Base-by-base conservation (phyloP, 2,888 invertebrate genomes). In the Eupithecia inturbata region DNA sequence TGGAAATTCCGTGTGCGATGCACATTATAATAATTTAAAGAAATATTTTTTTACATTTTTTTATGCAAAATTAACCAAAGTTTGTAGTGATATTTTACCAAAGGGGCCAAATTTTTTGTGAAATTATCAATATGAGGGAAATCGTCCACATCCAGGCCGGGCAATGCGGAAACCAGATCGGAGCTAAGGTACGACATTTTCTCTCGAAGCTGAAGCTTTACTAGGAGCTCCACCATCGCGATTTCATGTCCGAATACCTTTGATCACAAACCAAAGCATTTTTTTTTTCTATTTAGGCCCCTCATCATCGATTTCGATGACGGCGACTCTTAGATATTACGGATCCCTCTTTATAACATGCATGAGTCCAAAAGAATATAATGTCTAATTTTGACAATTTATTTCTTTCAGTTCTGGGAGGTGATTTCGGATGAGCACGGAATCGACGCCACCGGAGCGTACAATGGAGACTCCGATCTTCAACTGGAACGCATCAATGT, bases 401-500 rank as follows among this genome's bases (percentile, higher is more conserved):
- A 53, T n/a, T 22, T 67, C 78, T 86, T 84, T n/a, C 86, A 92
- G 92, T 92, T 92, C 83, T 92, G 92, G 92, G 92, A 92, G 82
- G 92, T 92, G 39, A 91, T 92, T 53, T 91, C 91, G 26, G 92
- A 92, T 64, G 92, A 92, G 81, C 92, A 92, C 72, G 92, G 92
- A 64, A 92, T 92, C 77, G 92, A 92, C 79, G 83, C 91, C 12
- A 88, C 87, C 39, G 92, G 92, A 53, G 85, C 87, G 22, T 96
- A 96, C 88, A 94, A 95, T 81, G 97, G 97, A 14, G 96, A 96
- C 87, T 95, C 96, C 7, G 96, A 96, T 82, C 94, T 97, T 19
- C 97, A 97, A 85, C 89, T 97, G 68, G 96, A 97, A 88, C 94
- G 97, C 77, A 96, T 97, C 84, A 96, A 96, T 84, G 97, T 97